Base-by-base conservation (phyloP, 2,113 vertebrate species). In the Pangasianodon hypophthalmus region DNA sequence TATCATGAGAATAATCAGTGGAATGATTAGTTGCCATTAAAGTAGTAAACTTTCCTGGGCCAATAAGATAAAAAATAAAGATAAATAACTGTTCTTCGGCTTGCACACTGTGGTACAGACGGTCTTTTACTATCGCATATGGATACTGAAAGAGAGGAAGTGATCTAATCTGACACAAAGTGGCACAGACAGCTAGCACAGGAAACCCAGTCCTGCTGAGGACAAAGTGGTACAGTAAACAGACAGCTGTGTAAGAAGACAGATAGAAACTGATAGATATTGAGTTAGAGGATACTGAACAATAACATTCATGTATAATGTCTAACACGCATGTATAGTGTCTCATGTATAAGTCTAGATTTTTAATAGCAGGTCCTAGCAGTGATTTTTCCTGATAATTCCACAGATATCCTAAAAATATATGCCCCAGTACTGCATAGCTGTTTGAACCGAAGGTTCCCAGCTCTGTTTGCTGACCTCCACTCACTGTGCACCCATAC, bases 161-260 rank as follows among this genome's bases (percentile, higher is more conserved):
- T 41, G 21, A 77, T 89, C 82, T 87, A 80, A 88, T 86, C 85
- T 86, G 60, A 81, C 64, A 90, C 90, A 83, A 58, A 81, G 71
- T 89, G 90, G 73, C 82, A 92, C 90, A 90, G 50, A 90, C 85
- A 85, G 88, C 44, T 89, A 81, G 79, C 88, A 88, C 21, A 92
- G 90, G 90, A 92, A 91, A 84, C 71, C 32, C 54, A 67, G 84
- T 90, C 83, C 91, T 84, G 62, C 58, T 50, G 50, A 52, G 32
- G 71, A 92, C 89, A 90, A 79, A 87, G 73, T 85, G 83, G 75
- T 86, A 91, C 90, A 82, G 75, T 89, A 46, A 67, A 26, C 85
- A 92, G 67, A 80, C 41, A 84, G 87, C 46, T 67, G 80, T 87
- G 79, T 58, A 64, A 29, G 62, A 64, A 29, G 64, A 75, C 48